Evolutionary conservation across 2,888 invertebrate genomes (phyloP).

Genomic region (Phalangium opilio): DNA sequence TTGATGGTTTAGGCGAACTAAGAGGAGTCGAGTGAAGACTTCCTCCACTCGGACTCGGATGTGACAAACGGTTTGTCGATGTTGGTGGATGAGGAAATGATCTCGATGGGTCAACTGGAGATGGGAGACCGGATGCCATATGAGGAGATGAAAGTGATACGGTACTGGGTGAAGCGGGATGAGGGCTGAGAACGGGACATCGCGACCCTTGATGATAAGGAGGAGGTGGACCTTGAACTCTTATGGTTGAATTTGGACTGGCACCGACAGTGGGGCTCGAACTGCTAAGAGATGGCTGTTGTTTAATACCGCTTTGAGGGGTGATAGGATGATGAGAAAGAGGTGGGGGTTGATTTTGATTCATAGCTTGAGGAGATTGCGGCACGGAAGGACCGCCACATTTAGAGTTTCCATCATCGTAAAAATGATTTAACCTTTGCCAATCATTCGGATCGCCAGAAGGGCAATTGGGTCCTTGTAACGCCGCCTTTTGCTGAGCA

Average conservation of each 20-base stretch:
- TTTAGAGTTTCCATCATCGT: slow-evolving; percentile 56
- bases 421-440: slow-evolving; percentile 78
- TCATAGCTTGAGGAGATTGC: slow-evolving; percentile 8
- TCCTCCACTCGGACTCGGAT: slow-evolving; percentile 38
- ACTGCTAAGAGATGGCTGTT: slow-evolving; percentile 20
- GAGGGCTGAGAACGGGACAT: slow-evolving; percentile 50
- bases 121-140: slow-evolving; percentile 50
- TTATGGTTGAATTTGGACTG: slow-evolving; percentile 20
- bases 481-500: not conserved
- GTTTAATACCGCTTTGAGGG: slow-evolving; percentile 8
- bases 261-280: slow-evolving; percentile 23
- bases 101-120: slow-evolving; percentile 47
- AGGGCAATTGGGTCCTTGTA: slow-evolving; percentile 11
- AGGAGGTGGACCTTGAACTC: slow-evolving; percentile 54
- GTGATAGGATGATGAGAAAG: slow-evolving; percentile 16
- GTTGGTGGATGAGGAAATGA: slow-evolving; percentile 34
- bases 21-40: slow-evolving; percentile 27
- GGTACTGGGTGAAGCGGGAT: slow-evolving; percentile 49
- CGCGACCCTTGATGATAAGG: slow-evolving; percentile 57
- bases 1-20: slow-evolving; percentile 40
- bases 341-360: slow-evolving; percentile 6
- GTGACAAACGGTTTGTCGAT: slow-evolving; percentile 25
- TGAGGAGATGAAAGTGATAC: slow-evolving; percentile 57
- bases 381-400: slow-evolving; percentile 19
- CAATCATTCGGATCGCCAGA: slow-evolving; percentile 43